These are phyloP conservation scores for Pachyramphus minor DNA, from an alignment of 2,113 vertebrate species.

Conservation along the genomic window DNA sequence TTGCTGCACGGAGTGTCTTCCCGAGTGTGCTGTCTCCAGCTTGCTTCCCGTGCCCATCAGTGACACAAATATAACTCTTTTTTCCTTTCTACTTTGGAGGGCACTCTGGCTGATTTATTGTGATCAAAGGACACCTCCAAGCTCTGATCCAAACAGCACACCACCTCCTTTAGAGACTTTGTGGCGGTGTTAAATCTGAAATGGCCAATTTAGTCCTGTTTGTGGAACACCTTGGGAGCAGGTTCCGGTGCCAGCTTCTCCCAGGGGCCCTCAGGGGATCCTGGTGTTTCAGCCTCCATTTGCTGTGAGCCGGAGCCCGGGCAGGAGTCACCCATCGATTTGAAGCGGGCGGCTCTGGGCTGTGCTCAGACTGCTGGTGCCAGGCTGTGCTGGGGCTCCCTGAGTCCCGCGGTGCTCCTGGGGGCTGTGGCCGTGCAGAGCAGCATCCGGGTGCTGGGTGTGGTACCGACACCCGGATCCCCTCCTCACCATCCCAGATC, in stretches of 20 bases:
- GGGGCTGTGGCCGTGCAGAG: neutral
- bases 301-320: neutral
- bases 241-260: neutral
- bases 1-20: neutral
- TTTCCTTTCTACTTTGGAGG: neutral
- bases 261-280: neutral
- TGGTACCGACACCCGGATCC: neutral
- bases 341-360: neutral
- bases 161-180: neutral
- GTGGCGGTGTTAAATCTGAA: neutral
- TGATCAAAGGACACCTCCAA: neutral
- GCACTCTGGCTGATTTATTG: neutral
- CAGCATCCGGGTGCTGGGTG: neutral
- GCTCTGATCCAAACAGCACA: neutral
- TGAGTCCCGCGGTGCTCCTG: neutral
- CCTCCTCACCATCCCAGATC: accelerated
- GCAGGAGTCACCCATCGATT: neutral
- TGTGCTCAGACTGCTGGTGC: neutral
- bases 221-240: neutral
- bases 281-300: neutral
- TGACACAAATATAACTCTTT: neutral
- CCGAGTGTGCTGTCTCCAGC: neutral
- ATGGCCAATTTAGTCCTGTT: neutral
- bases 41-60: neutral
- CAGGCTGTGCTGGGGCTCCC: neutral